These are phyloP conservation scores for Gryllus longicercus DNA, from an alignment of 2,888 invertebrate genomes.

Conservation along the genomic window DNA sequence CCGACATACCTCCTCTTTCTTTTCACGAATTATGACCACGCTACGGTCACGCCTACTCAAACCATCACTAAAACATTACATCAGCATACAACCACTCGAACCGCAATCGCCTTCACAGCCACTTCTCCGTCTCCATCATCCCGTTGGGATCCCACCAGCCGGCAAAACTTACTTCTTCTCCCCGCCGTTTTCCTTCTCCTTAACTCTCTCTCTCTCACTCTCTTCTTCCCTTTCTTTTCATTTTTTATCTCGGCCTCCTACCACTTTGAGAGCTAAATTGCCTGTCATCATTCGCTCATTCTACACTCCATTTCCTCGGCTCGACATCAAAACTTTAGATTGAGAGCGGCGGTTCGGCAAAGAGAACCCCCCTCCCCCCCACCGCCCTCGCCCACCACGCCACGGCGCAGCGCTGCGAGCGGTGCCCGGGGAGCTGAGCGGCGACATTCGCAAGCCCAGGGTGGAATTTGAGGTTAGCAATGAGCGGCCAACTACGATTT, in stretches of 20 bases:
- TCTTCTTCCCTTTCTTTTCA: conserved; percentile 27
- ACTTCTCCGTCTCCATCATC: neutral
- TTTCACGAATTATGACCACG: too few relatives aligned
- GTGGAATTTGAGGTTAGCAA: too few relatives aligned
- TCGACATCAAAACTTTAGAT: conserved; percentile 35
- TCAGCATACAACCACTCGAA: too few relatives aligned
- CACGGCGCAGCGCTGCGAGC: too few relatives aligned
- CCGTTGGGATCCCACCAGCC: neutral
- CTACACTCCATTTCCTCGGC: conserved; percentile 33
- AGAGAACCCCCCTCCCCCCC: too few relatives aligned
- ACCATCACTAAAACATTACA: too few relatives aligned
- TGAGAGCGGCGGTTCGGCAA: conserved; percentile 25
- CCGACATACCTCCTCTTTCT: too few relatives aligned
- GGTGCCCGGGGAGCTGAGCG: too few relatives aligned
- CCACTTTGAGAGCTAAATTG: conserved; percentile 34
- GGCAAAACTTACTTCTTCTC: conserved; percentile 4
- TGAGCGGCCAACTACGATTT: too few relatives aligned
- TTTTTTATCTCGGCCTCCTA: conserved; percentile 25
- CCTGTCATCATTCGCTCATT: conserved; percentile 35
- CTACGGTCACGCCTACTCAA: too few relatives aligned
- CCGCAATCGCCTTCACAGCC: neutral
- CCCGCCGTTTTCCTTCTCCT: neutral
- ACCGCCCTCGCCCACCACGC: too few relatives aligned
- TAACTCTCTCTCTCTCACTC: conserved; percentile 26
- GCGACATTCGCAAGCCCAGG: too few relatives aligned